phyloP scores from a whole-genome alignment of 2,888 invertebrate species.

The Cosmia trapezina region DNA sequence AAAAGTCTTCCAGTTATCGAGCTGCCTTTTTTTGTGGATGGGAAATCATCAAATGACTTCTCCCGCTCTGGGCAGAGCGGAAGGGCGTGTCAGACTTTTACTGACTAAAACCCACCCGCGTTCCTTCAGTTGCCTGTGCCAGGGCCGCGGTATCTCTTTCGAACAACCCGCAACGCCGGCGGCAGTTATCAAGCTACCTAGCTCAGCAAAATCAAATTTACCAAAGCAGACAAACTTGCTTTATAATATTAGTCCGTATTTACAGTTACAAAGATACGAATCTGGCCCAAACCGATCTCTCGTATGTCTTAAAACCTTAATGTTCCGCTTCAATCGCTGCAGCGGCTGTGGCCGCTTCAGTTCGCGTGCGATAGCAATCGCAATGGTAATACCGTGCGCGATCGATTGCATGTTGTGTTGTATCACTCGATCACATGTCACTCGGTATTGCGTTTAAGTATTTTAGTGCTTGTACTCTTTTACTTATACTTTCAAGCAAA shows the following conservation, averaged over 20 bases:
- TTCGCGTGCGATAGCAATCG: slow-evolving; percentile 50
- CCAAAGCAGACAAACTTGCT: neutral
- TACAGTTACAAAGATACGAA: slow-evolving; percentile 51
- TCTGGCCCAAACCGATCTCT: slow-evolving; percentile 49
- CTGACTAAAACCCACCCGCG: too few relatives aligned
- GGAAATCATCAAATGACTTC: too few relatives aligned
- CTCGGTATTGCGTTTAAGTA: slow-evolving; percentile 16
- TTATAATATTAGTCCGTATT: slow-evolving; percentile 9
- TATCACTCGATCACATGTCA: slow-evolving; percentile 50
- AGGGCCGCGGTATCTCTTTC: too few relatives aligned
- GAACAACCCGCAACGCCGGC: too few relatives aligned
- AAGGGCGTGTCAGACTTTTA: too few relatives aligned
- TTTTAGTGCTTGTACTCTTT: slow-evolving; percentile 14
- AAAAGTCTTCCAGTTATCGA: neutral
- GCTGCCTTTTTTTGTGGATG: too few relatives aligned
- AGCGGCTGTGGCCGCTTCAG: slow-evolving; percentile 29
- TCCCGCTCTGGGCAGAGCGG: too few relatives aligned
- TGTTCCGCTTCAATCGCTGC: slow-evolving; percentile 24
- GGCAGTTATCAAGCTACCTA: neutral
- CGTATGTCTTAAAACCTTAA: slow-evolving; percentile 35
- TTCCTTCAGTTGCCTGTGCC: too few relatives aligned
- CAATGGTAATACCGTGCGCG: slow-evolving; percentile 40
- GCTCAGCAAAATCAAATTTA: neutral
- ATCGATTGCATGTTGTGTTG: slow-evolving; percentile 48
- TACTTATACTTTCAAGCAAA: slow-evolving; percentile 7